Percentiles rank a stretch among this genome's conserved stretches.
Conservation (phyloP, 35 echinoderm and acorn worm genomes). For the Strongylocentrotus purpuratus region DNA sequence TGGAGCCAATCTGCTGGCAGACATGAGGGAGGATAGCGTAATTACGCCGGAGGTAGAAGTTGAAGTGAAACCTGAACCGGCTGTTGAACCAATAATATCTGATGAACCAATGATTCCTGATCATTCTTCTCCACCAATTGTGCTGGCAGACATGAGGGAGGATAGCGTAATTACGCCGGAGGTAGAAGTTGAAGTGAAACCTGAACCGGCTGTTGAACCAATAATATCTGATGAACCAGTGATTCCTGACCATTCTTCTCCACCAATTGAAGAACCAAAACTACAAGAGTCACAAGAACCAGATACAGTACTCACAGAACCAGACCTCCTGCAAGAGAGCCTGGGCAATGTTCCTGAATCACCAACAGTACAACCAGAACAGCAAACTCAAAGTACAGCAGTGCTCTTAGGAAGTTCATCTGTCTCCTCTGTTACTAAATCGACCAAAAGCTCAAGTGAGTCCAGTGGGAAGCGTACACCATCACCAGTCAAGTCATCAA, state of each 20-base stretch:
- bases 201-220: slow-evolving; percentile 50
- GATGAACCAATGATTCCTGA: neutral
- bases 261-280: neutral
- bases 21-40: neutral
- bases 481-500: slow-evolving; percentile 25
- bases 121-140: neutral
- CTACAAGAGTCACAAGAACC: neutral
- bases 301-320: slow-evolving; percentile 17
- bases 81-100: slow-evolving; percentile 40
- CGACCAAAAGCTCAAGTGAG: slow-evolving; percentile 33
- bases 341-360: neutral
- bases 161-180: slow-evolving; percentile 26
- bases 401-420: neutral
- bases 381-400: slow-evolving; percentile 41
- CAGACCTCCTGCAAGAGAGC: neutral
- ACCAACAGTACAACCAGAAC: slow-evolving; percentile 22
- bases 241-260: neutral
- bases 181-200: slow-evolving; percentile 41
- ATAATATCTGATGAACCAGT: neutral
- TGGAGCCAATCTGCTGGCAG: neutral
- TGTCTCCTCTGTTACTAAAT: neutral
- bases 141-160: neutral
- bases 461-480: slow-evolving; percentile 4
- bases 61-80: slow-evolving; percentile 30
- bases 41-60: slow-evolving; percentile 46